These are phyloP conservation scores for Lissonota sp. DNA, from an alignment of 2,888 invertebrate genomes.

Conservation along the genomic window DNA sequence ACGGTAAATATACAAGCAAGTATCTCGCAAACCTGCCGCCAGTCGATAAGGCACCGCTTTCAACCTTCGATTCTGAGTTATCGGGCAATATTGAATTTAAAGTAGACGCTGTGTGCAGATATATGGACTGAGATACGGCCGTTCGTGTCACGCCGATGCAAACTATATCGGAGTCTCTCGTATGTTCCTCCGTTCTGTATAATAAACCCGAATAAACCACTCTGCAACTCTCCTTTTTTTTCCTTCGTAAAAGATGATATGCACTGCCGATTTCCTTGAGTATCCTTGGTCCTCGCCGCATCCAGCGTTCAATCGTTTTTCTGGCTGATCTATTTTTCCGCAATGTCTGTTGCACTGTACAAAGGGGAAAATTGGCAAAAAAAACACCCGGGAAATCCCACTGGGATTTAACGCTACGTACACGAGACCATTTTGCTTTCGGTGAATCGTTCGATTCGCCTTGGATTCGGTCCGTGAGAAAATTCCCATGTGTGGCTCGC, in stretches of 20 bases:
- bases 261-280: constrained; percentile 24
- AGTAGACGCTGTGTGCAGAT: constrained; percentile 57
- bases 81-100: constrained; percentile 70
- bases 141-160: constrained; percentile 12
- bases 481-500: not conserved
- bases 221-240: not conserved
- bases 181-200: not conserved
- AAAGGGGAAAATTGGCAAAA: constrained; percentile 31
- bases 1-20: constrained; percentile 5
- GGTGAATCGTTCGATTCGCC: constrained; percentile 13
- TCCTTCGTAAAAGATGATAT: constrained; percentile 7
- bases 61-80: constrained; percentile 65
- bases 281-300: not conserved
- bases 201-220: not conserved
- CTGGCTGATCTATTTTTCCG: constrained; percentile 17
- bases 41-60: constrained; percentile 67
- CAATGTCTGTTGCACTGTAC: not conserved
- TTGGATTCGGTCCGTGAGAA: constrained; percentile 25
- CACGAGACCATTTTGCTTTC: constrained; percentile 6
- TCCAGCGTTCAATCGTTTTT: constrained; percentile 2
- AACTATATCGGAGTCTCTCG: not conserved
- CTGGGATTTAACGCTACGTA: constrained; percentile 15
- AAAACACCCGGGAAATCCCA: constrained; percentile 8
- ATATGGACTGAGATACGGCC: constrained; percentile 44
- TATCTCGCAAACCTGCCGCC: constrained; percentile 25